phyloP scores from a whole-genome alignment of 2,888 invertebrate species.

The Listrodromus nycthemerus region DNA sequence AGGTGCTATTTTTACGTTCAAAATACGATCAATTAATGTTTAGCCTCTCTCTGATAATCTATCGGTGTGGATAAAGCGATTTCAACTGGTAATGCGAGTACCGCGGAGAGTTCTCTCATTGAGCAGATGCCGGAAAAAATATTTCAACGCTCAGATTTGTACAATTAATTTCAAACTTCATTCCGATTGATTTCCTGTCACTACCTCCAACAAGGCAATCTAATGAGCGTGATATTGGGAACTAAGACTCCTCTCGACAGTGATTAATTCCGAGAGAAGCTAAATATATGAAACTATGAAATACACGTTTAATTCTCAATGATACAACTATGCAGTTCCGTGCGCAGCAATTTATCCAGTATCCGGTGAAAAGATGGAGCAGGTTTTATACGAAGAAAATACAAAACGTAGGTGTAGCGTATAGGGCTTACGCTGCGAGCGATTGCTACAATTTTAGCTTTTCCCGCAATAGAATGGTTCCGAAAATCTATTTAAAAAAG shows the following conservation, averaged over 20 bases:
- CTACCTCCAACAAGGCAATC: slow-evolving; percentile 34
- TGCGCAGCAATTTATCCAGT: slow-evolving; percentile 52
- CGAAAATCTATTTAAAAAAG: slow-evolving; percentile 1
- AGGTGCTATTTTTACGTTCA: slow-evolving; percentile 68
- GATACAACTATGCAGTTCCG: slow-evolving; percentile 43
- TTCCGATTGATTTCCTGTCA: slow-evolving; percentile 28
- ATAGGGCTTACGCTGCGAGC: slow-evolving; percentile 55
- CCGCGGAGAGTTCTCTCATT: background rate
- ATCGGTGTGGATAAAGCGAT: slow-evolving; percentile 24
- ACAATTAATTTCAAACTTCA: slow-evolving; percentile 21
- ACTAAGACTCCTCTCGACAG: slow-evolving; percentile 37
- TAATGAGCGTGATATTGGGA: slow-evolving; percentile 28
- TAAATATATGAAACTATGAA: slow-evolving; percentile 37
- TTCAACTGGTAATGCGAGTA: background rate
- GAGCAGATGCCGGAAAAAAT: slow-evolving; percentile 29
- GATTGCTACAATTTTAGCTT: slow-evolving; percentile 42
- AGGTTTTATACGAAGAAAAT: slow-evolving; percentile 70
- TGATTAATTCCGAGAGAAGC: slow-evolving; percentile 50
- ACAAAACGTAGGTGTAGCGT: slow-evolving; percentile 65
- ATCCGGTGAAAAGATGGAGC: slow-evolving; percentile 56
- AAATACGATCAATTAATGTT: slow-evolving; percentile 38
- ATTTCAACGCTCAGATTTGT: slow-evolving; percentile 18
- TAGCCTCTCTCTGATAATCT: slow-evolving; percentile 56
- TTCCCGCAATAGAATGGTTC: slow-evolving; percentile 15
- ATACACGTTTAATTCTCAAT: slow-evolving; percentile 49